phyloP scores from a whole-genome alignment of 2,888 invertebrate species.

The Yponomeuta sedellus region DNA sequence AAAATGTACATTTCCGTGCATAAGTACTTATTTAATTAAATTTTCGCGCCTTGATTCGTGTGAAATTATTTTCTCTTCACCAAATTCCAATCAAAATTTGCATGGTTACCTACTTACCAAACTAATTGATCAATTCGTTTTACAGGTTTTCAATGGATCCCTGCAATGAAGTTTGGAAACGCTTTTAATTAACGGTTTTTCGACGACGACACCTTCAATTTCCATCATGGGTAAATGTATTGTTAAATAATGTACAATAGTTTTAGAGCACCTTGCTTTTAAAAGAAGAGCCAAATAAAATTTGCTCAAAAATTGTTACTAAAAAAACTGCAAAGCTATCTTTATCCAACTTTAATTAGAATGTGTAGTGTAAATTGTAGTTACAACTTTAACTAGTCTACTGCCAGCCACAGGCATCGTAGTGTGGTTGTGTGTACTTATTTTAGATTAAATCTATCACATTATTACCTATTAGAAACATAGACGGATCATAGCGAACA shows the following conservation, averaged over 20 bases:
- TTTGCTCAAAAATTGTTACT: no score
- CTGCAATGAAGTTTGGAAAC: slow-evolving; percentile 33
- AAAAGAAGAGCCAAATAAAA: no score
- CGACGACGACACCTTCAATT: neutral
- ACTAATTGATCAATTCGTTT: slow-evolving; percentile 21
- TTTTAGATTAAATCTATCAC: neutral
- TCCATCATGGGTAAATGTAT: neutral
- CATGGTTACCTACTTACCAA: neutral
- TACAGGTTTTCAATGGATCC: slow-evolving; percentile 47
- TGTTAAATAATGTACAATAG: no score
- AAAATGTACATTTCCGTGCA: no score
- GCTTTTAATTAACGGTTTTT: neutral
- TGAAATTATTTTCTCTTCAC: neutral
- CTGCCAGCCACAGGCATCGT: neutral
- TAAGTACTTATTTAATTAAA: neutral
- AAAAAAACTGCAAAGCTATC: no score
- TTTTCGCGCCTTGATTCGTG: neutral
- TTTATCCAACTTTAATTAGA: no score
- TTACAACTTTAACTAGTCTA: neutral
- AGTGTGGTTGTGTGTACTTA: no score
- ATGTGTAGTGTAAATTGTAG: no score
- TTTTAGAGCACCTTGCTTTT: no score
- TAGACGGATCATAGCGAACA: no score
- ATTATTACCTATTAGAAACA: neutral
- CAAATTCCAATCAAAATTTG: neutral